Percentiles rank a stretch among this genome's conserved stretches.
phyloP scores from a whole-genome alignment of 2,113 vertebrate species.

The Conger conger region DNA sequence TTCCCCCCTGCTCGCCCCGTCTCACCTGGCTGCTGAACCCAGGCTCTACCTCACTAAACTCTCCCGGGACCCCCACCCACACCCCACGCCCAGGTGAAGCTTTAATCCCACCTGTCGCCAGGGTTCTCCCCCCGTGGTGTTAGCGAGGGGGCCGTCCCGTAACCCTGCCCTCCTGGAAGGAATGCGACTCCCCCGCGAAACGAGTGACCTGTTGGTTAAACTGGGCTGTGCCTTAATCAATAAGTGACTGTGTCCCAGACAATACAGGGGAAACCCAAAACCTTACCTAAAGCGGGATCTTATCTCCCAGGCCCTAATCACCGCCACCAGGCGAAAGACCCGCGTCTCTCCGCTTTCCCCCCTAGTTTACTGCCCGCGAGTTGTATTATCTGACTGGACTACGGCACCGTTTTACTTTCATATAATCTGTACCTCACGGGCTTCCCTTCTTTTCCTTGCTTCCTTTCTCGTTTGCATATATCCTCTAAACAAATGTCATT shows the following conservation, averaged over 20 bases:
- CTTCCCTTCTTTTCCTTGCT: background rate
- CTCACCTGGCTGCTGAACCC: conserved; percentile 29
- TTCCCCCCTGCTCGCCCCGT: conserved; percentile 25
- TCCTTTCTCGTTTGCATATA: conserved; percentile 6
- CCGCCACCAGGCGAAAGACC: background rate
- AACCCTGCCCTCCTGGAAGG: conserved; percentile 38
- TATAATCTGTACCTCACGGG: background rate
- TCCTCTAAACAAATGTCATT: background rate
- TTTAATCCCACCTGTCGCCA: background rate
- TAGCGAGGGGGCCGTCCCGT: conserved; percentile 36
- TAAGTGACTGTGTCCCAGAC: conserved; percentile 57
- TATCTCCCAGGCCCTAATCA: conserved; percentile 45
- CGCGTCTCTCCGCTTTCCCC: background rate
- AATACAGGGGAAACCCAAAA: conserved; percentile 69
- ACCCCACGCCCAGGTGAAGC: background rate
- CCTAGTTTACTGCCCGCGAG: background rate
- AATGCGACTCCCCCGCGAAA: conserved; percentile 45
- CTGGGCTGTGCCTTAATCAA: conserved; percentile 69
- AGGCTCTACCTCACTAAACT: conserved; percentile 38
- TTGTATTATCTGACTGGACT: background rate
- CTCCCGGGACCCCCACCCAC: background rate
- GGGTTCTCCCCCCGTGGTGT: background rate
- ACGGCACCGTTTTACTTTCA: background rate
- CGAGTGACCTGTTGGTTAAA: conserved; percentile 54
- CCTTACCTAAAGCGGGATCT: conserved; percentile 46